These are phyloP conservation scores for Acanthochromis polyacanthus DNA, from an alignment of 2,113 vertebrate species.

Conservation along the genomic window DNA sequence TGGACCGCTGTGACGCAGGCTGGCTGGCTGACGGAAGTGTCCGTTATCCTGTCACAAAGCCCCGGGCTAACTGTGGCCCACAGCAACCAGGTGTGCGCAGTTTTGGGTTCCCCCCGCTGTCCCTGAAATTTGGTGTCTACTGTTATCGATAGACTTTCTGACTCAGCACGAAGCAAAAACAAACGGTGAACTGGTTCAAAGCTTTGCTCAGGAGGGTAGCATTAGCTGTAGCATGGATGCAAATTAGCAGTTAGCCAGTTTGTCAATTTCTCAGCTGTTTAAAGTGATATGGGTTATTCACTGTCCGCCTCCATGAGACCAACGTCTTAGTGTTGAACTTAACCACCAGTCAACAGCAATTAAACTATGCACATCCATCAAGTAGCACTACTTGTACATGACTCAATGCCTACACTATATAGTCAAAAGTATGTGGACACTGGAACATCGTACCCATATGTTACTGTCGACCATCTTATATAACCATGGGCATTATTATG, in stretches of 20 bases:
- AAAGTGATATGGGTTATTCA: conserved; percentile 18
- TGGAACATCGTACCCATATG: neutral
- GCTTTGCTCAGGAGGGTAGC: conserved; percentile 24
- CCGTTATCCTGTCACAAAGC: conserved; percentile 89
- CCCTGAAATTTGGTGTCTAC: conserved; percentile 88
- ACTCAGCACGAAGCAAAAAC: conserved; percentile 4
- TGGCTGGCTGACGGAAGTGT: conserved; percentile 94
- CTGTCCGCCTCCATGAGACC: conserved; percentile 17
- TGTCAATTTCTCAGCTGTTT: conserved; percentile 35
- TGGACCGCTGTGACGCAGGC: conserved; percentile 91
- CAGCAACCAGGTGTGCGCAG: conserved; percentile 88
- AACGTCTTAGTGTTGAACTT: conserved; percentile 20
- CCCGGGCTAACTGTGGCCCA: conserved; percentile 88
- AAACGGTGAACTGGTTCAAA: conserved; percentile 29
- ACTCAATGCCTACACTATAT: conserved; percentile 14
- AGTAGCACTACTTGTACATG: neutral
- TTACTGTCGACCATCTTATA: neutral
- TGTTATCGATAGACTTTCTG: conserved; percentile 83
- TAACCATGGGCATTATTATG: conserved; percentile 6
- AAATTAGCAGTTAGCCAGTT: conserved; percentile 32
- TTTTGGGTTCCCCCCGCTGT: conserved; percentile 88
- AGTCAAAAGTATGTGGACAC: conserved; percentile 27
- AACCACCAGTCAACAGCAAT: conserved; percentile 15
- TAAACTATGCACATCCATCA: conserved; percentile 5
- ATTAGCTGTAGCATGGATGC: conserved; percentile 37